These are phyloP conservation scores for Temnothorax curvispinosus DNA, from an alignment of 1,140 invertebrate species.

Conservation along the genomic window DNA sequence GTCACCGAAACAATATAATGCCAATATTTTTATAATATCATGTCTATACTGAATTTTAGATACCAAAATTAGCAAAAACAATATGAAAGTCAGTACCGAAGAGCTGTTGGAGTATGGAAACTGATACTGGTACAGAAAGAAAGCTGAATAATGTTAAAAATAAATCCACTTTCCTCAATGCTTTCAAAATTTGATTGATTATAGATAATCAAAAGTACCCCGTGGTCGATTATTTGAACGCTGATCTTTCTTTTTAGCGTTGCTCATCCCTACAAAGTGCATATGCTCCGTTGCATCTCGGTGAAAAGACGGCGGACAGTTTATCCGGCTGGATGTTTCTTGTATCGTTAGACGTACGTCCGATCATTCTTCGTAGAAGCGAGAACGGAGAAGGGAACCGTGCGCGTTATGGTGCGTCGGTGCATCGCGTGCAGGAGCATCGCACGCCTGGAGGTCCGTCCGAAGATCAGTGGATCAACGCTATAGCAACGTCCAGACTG, in stretches of 20 bases:
- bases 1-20: too few species aligned
- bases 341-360: slow-evolving; percentile 66
- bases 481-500: slow-evolving; percentile 37
- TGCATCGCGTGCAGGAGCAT: slow-evolving; percentile 70
- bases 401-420: slow-evolving; percentile 67
- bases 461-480: slow-evolving; percentile 67
- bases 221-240: neutral
- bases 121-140: neutral
- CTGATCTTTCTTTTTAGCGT: neutral
- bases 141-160: neutral
- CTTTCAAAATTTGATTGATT: neutral
- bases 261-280: neutral
- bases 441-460: slow-evolving; percentile 71
- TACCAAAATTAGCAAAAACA: too few species aligned
- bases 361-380: slow-evolving; percentile 69
- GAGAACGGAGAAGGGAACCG: slow-evolving; percentile 44
- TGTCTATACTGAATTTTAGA: too few species aligned
- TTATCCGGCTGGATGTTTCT: slow-evolving; percentile 65
- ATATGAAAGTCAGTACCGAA: too few species aligned
- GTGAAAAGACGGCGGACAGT: slow-evolving; percentile 54
- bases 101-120: too few species aligned
- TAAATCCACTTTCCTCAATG: neutral
- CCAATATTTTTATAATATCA: too few species aligned
- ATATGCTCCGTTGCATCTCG: neutral
- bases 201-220: neutral